A percentile compares a stretch with the other conserved stretches of the same genome.
Evolutionary conservation across 2,797 vertebrate genomes (phyloP).

Genomic region (Enteromius argenteus): DNA sequence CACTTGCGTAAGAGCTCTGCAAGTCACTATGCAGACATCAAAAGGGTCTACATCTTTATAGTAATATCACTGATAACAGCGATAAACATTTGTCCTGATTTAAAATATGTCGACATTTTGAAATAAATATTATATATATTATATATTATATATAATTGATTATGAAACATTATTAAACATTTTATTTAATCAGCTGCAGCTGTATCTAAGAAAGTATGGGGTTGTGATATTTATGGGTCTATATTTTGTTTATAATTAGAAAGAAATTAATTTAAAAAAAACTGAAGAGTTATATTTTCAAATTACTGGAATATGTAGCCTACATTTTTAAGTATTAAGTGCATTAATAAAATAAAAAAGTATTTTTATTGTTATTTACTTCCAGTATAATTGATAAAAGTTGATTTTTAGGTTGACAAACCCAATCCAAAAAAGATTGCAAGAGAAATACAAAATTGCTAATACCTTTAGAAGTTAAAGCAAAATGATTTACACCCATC

Average conservation of each 20-base stretch:
- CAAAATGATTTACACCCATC: not conserved
- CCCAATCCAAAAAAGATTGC: not conserved
- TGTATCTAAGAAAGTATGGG: not conserved
- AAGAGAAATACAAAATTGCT: not conserved
- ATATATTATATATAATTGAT: not conserved
- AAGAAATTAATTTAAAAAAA: not conserved
- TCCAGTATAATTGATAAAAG: not conserved
- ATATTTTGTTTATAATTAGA: not conserved
- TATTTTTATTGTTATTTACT: not conserved
- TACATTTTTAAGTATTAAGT: not conserved
- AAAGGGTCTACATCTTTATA: not conserved
- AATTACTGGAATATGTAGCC: no score
- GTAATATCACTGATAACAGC: not conserved
- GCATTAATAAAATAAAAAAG: not conserved
- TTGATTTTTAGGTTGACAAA: not conserved
- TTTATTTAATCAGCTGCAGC: not conserved
- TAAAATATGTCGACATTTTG: not conserved
- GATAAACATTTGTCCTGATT: not conserved
- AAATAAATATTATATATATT: not conserved
- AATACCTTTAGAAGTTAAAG: not conserved
- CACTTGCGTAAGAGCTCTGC: not conserved
- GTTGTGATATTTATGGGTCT: not conserved
- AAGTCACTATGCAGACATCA: not conserved
- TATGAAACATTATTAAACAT: not conserved
- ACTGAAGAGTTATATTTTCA: not conserved